Base-by-base conservation (phyloP, 2,797 vertebrate genomes). In the Gobio occitaniae region DNA sequence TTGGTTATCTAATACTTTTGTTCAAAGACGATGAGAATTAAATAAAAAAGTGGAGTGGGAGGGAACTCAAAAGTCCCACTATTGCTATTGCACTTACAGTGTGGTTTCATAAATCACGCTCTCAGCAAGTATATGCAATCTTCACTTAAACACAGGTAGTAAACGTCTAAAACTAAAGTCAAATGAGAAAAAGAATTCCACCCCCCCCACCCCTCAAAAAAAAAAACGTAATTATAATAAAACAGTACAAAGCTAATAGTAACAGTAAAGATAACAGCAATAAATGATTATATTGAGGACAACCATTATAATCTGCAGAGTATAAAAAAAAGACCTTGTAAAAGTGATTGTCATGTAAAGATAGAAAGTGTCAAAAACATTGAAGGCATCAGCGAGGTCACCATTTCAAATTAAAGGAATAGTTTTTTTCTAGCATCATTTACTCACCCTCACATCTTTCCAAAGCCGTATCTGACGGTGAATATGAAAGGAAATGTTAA, bases 301-400 rank as follows among this genome's bases (percentile, higher is more conserved):
- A 83, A 87, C 44, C 47, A 86, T 87, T 87, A 86, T 86, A 87
- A 48, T 84, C 82, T 80, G 80, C 81, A 10, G 74, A 84, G 88
- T 87, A 91, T 89, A 92, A 89, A 92, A 83, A 92, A 32, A 93
- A 86, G 87, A 84, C 59, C 25, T 68, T 94, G 93, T 93, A 93
- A 95, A 95, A 95, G 90, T 95, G 95, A 96, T 96, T 96, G 95
- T 96, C 95, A 93, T 91, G 91, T 93, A 89, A 86, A 91, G 91
- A 92, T 94, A 93, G 93, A 95, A 95, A 93, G 90, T 91, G 90
- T 93, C 88, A 87, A 88, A 89, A 94, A 94, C 93, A 94, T 93
- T 91, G 87, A 94, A 95, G 94, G 94, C 95, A 94, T 94, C 89
- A 86, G 93, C 93, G 66, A 88, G 83, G 90, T 86, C 80, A 82